phyloP scores from a whole-genome alignment of 2,888 invertebrate genomes.

The Tiliacea citrago region DNA sequence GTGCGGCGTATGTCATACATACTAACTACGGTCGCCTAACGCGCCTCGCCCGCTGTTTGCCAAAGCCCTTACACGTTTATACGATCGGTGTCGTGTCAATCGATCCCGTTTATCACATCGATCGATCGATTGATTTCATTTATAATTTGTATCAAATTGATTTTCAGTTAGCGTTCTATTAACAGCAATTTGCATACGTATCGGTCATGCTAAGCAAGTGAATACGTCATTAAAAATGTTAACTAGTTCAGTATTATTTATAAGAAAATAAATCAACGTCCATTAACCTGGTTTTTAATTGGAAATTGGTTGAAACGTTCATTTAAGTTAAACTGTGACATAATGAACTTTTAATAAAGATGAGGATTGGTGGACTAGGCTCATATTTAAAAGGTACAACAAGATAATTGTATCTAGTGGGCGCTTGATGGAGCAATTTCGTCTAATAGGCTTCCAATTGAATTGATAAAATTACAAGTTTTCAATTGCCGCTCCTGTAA shows the following conservation, averaged over 20 bases:
- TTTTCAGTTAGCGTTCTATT: constrained; percentile 56
- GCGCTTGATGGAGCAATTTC: constrained; percentile 45
- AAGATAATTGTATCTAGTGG: constrained; percentile 39
- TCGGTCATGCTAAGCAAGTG: constrained; percentile 43
- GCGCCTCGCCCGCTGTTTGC: constrained; percentile 15
- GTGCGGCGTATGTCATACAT: constrained; percentile 41
- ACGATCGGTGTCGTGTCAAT: constrained; percentile 49
- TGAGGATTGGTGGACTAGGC: constrained; percentile 35
- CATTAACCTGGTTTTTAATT: constrained; percentile 39
- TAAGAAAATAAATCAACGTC: constrained; percentile 55
- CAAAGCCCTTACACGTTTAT: constrained; percentile 39
- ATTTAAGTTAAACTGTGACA: constrained; percentile 46
- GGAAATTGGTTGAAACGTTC: constrained; percentile 43
- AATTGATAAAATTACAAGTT: constrained; percentile 20
- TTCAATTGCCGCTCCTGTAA: constrained; percentile 10
- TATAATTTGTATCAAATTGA: constrained; percentile 60
- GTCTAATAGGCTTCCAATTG: constrained; percentile 42
- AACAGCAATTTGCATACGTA: constrained; percentile 61
- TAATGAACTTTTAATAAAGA: constrained; percentile 57
- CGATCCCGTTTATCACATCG: constrained; percentile 53
- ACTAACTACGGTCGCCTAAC: constrained; percentile 24
- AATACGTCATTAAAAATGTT: constrained; percentile 48
- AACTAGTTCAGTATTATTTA: constrained; percentile 50
- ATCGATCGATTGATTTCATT: constrained; percentile 61
- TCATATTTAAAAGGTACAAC: constrained; percentile 34